Evolutionary conservation across 2,888 invertebrate genomes (phyloP).

Genomic region (Cenopis cana): DNA sequence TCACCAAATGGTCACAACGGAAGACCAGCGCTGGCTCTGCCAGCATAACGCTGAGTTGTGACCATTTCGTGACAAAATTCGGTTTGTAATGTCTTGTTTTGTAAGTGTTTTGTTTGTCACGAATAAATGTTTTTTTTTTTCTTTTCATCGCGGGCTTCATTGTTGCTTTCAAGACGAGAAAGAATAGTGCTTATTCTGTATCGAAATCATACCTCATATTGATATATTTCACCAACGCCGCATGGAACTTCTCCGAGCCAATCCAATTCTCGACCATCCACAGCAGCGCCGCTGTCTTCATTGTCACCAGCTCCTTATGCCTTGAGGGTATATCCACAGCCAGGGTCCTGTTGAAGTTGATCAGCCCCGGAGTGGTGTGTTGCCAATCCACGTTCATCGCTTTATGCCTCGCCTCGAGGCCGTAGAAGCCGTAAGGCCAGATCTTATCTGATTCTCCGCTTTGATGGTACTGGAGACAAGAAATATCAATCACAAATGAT

Average conservation of each 20-base stretch:
- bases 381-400: conserved; percentile 75
- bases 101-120: too few species aligned
- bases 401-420: conserved; percentile 68
- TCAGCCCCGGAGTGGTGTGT: conserved; percentile 65
- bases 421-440: conserved; percentile 62
- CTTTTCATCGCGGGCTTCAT: too few species aligned
- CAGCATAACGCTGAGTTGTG: too few species aligned
- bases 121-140: too few species aligned
- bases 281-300: conserved; percentile 75
- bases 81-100: too few species aligned
- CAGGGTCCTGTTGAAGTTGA: conserved; percentile 66
- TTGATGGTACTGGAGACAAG: conserved; percentile 63
- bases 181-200: background rate
- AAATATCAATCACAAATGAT: background rate
- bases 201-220: conserved; percentile 59
- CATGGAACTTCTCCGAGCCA: conserved; percentile 66
- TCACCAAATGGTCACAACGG: too few species aligned
- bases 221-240: conserved; percentile 71
- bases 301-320: conserved; percentile 68
- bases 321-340: conserved; percentile 69
- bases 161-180: too few species aligned
- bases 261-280: conserved; percentile 82
- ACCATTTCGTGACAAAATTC: too few species aligned
- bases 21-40: too few species aligned
- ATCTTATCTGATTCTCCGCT: conserved; percentile 51